These are phyloP conservation scores for Platerodrilus igneus DNA, from an alignment of 2,888 invertebrate genomes.

Conservation along the genomic window DNA sequence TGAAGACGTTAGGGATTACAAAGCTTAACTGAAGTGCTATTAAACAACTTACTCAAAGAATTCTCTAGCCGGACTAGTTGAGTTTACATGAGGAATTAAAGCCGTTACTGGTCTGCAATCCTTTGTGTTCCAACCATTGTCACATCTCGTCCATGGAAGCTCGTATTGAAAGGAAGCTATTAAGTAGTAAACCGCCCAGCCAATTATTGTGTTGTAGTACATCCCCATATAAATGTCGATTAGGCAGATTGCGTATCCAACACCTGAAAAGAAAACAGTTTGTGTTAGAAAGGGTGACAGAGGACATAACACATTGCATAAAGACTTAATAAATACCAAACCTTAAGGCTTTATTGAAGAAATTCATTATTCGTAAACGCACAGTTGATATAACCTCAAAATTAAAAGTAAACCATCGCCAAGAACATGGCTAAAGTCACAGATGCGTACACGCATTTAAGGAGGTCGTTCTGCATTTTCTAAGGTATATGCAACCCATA, in stretches of 20 bases:
- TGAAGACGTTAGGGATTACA: too few species aligned
- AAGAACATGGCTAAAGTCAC: too few species aligned
- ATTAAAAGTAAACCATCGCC: too few species aligned
- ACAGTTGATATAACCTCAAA: too few species aligned
- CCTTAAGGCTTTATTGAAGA: background rate
- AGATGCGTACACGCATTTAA: too few species aligned
- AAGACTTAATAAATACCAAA: background rate
- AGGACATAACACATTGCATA: too few species aligned
- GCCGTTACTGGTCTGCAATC: constrained; percentile 63
- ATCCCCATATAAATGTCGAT: constrained; percentile 94
- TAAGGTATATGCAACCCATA: too few species aligned
- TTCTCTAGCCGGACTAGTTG: constrained; percentile 79
- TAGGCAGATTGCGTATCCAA: constrained; percentile 93
- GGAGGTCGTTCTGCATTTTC: too few species aligned
- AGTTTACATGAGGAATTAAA: constrained; percentile 48
- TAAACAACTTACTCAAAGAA: constrained; percentile 84
- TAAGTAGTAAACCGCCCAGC: constrained; percentile 91
- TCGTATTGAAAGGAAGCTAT: constrained; percentile 75
- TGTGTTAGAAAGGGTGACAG: background rate
- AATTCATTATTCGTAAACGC: too few species aligned
- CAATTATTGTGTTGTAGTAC: constrained; percentile 97
- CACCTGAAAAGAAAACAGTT: too few species aligned
- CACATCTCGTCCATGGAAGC: constrained; percentile 84
- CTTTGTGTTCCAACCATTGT: constrained; percentile 81
- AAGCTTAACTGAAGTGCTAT: too few species aligned